Percentiles rank a stretch among this genome's conserved stretches.
Conservation (phyloP, 2,888 invertebrate species). For the Dasypolia templi region DNA sequence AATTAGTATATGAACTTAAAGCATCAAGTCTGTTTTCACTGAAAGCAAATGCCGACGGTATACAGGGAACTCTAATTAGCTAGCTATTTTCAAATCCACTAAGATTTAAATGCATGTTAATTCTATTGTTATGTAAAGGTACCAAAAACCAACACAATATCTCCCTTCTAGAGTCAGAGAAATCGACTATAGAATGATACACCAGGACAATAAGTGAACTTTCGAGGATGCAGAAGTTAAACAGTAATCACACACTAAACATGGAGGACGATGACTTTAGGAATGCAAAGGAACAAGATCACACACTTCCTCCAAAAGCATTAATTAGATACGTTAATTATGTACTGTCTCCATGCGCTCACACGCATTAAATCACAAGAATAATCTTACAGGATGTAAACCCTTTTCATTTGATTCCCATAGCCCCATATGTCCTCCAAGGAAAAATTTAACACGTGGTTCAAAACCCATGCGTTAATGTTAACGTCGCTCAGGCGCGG, state of each 20-base stretch:
- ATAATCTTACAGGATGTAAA: conserved; percentile 61
- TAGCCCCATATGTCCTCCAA: conserved; percentile 57
- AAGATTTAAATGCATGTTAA: background rate
- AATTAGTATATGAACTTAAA: too few species aligned
- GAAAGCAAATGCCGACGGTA: too few species aligned
- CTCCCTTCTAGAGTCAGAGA: background rate
- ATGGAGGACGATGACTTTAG: background rate
- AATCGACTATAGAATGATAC: background rate
- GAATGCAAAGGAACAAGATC: background rate
- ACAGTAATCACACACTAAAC: background rate
- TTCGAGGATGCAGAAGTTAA: background rate
- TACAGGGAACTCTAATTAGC: too few species aligned
- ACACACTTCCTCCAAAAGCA: conserved; percentile 31
- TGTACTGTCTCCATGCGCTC: conserved; percentile 44
- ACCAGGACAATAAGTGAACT: background rate
- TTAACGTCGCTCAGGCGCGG: too few species aligned
- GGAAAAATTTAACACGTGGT: conserved; percentile 62
- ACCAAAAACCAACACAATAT: background rate
- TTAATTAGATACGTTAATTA: conserved; percentile 58
- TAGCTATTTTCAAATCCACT: too few species aligned
- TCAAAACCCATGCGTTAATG: conserved; percentile 53
- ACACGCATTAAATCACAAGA: conserved; percentile 63
- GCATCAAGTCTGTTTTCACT: too few species aligned
- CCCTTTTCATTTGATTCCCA: conserved; percentile 65
- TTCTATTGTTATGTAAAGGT: background rate